A percentile compares a stretch with the other conserved stretches of the same genome.
These are phyloP conservation scores for Grallaria varia DNA, from an alignment of 2,113 vertebrate genomes.

Conservation along the genomic window DNA sequence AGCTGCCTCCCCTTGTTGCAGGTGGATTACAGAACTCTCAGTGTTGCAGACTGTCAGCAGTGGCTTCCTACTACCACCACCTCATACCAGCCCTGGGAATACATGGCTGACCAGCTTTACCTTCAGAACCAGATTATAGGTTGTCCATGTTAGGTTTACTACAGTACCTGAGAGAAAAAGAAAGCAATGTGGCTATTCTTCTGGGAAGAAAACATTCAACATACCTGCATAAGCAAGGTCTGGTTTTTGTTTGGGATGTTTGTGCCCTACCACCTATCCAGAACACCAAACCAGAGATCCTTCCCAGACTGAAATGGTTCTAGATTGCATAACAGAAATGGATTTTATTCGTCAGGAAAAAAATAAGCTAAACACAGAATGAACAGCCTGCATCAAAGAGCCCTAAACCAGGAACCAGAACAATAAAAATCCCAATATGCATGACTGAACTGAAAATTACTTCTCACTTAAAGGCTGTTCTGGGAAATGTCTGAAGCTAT, in stretches of 20 bases:
- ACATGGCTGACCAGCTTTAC: not conserved
- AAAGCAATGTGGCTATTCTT: not conserved
- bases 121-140: not conserved
- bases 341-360: not conserved
- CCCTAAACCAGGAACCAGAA: not conserved
- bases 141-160: not conserved
- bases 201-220: not conserved
- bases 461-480: not conserved
- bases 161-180: not conserved
- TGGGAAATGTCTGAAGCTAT: not conserved
- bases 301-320: not conserved
- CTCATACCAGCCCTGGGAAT: not conserved
- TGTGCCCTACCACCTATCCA: not conserved
- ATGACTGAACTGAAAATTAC: not conserved
- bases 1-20: not conserved
- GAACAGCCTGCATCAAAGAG: not conserved
- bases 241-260: not conserved
- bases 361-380: not conserved
- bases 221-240: not conserved
- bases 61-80: not conserved
- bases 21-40: constrained; percentile 46
- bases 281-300: not conserved
- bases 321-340: not conserved
- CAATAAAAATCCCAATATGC: not conserved
- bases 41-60: not conserved